Evolutionary conservation across 2,888 invertebrate genomes (phyloP).

Genomic region (Monoplex corrugatus): DNA sequence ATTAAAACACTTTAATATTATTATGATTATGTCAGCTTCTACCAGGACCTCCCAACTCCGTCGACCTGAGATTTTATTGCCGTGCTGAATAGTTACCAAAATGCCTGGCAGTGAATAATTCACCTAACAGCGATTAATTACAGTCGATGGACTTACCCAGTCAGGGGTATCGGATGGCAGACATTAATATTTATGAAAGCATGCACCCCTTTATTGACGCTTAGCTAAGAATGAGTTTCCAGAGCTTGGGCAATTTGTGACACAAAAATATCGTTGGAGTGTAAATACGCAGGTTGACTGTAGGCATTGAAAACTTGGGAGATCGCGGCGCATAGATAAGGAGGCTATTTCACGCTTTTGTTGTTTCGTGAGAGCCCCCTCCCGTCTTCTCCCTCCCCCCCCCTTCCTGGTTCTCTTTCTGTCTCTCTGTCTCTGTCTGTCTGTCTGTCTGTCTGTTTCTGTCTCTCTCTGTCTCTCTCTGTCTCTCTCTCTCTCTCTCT

Average conservation of each 20-base stretch:
- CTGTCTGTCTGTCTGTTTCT: neutral
- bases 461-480: neutral
- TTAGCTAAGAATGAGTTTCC: neutral
- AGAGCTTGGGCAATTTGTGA: neutral
- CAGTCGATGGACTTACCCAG: neutral
- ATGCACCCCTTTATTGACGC: neutral
- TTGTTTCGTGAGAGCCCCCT: neutral
- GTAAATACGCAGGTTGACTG: neutral
- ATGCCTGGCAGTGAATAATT: neutral
- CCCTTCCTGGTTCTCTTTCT: neutral
- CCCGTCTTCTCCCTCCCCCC: neutral
- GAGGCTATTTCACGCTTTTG: constrained; percentile 27
- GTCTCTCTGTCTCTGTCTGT: neutral
- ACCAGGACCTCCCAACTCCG: too few relatives aligned
- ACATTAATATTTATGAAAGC: constrained; percentile 13
- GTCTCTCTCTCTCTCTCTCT: neutral
- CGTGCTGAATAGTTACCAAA: neutral
- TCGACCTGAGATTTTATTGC: too few relatives aligned
- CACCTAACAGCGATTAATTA: neutral
- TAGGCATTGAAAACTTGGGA: neutral
- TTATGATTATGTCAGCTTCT: too few relatives aligned
- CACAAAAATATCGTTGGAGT: neutral
- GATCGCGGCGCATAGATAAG: neutral
- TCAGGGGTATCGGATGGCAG: neutral
- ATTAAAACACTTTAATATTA: too few relatives aligned